phyloP scores from a whole-genome alignment of 2,113 vertebrate species.

The Corythornis vintsioides region DNA sequence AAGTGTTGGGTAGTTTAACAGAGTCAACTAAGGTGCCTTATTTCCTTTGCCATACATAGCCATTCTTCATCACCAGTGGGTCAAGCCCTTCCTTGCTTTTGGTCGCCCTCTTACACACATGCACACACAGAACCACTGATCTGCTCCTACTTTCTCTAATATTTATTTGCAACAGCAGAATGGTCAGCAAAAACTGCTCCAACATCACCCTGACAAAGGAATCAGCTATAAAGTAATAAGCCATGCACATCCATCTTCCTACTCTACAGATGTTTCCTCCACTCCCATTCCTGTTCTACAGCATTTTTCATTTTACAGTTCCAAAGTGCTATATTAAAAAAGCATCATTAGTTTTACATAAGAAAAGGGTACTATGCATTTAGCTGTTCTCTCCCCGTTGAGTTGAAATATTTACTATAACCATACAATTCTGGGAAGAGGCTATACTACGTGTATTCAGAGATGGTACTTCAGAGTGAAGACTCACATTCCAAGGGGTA shows the following conservation, averaged over 20 bases:
- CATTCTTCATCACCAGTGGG: neutral
- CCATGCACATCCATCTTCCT: neutral
- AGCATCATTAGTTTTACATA: constrained; percentile 44
- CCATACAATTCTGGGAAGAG: constrained; percentile 57
- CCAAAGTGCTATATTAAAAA: constrained; percentile 68
- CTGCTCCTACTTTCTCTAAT: neutral
- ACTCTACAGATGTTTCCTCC: neutral
- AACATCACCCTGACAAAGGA: neutral
- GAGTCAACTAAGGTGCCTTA: neutral
- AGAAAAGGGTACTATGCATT: constrained; percentile 45
- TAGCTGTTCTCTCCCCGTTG: constrained; percentile 37
- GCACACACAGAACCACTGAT: neutral
- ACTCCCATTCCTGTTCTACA: neutral
- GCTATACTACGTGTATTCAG: constrained; percentile 54
- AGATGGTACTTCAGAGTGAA: constrained; percentile 70
- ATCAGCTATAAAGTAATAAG: neutral
- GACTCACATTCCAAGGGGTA: constrained; percentile 75
- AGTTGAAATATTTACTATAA: constrained; percentile 67
- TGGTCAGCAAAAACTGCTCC: neutral
- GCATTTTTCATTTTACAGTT: constrained; percentile 42
- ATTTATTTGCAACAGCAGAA: neutral
- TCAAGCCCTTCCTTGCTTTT: neutral
- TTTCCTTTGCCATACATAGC: neutral
- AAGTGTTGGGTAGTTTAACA: neutral
- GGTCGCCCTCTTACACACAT: neutral